Percentiles rank a stretch among this genome's conserved stretches.
These are phyloP conservation scores for Danio aesculapii DNA, from an alignment of 2,797 vertebrate species.

Conservation along the genomic window DNA sequence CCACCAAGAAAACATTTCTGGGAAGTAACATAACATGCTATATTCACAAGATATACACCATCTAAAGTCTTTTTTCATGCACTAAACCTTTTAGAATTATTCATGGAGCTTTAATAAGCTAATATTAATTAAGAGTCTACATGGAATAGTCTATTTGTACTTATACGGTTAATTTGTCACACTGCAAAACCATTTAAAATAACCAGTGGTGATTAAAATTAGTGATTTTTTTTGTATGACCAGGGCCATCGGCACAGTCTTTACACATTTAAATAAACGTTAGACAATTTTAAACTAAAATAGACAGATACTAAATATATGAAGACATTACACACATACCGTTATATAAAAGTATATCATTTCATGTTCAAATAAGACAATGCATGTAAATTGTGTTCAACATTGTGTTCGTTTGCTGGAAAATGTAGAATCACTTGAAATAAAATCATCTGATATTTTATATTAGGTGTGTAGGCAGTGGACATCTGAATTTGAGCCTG, in stretches of 20 bases:
- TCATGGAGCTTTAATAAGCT: background rate
- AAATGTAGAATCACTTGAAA: no score
- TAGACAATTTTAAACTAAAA: no score
- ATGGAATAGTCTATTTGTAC: background rate
- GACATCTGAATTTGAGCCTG: no score
- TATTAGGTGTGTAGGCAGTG: no score
- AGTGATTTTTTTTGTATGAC: background rate
- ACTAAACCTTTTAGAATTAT: background rate
- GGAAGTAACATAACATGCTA: background rate
- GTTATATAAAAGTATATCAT: no score
- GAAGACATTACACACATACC: no score
- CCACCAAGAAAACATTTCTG: background rate
- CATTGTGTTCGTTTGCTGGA: no score
- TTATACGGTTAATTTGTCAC: background rate
- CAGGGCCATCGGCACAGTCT: background rate
- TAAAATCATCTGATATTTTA: no score
- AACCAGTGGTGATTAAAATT: background rate
- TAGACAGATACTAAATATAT: no score
- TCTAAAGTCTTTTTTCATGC: background rate
- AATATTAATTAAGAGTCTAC: background rate
- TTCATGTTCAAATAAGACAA: no score
- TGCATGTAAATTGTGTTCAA: no score
- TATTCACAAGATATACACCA: background rate
- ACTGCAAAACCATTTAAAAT: background rate
- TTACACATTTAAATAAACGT: no score